Evolutionary conservation across 2,888 invertebrate genomes (phyloP).

Genomic region (Apamea epomidion): DNA sequence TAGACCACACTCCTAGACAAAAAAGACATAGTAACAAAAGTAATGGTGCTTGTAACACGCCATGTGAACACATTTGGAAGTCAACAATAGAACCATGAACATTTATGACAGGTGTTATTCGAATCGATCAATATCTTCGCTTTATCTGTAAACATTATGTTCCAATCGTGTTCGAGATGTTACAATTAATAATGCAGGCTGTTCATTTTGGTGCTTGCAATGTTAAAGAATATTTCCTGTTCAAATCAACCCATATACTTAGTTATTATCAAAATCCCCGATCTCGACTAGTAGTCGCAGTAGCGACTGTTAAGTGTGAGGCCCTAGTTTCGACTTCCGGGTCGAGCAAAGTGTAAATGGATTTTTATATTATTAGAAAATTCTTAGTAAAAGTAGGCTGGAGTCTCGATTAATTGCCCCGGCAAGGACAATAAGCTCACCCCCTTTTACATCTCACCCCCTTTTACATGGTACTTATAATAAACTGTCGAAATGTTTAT

Average conservation of each 20-base stretch:
- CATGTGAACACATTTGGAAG: constrained; percentile 27
- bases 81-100: constrained; percentile 26
- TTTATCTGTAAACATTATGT: constrained; percentile 19
- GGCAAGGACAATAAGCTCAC: neutral
- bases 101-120: constrained; percentile 26
- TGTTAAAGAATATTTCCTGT: neutral
- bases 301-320: too few relatives aligned
- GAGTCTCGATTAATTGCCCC: neutral
- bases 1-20: neutral
- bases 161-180: neutral
- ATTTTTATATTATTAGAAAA: neutral
- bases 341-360: neutral
- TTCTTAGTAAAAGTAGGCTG: neutral
- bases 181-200: neutral
- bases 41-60: constrained; percentile 25
- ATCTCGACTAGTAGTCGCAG: neutral
- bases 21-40: constrained; percentile 17
- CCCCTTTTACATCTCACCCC: neutral
- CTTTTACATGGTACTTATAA: neutral
- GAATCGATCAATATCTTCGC: constrained; percentile 5
- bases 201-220: neutral
- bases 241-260: neutral
- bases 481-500: neutral
- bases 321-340: neutral
- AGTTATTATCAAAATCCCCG: neutral